Evolutionary conservation across 2,113 vertebrate genomes (phyloP), one percentile per base, ranked within the genome.

Genomic region (Vanacampus margaritifer): DNA sequence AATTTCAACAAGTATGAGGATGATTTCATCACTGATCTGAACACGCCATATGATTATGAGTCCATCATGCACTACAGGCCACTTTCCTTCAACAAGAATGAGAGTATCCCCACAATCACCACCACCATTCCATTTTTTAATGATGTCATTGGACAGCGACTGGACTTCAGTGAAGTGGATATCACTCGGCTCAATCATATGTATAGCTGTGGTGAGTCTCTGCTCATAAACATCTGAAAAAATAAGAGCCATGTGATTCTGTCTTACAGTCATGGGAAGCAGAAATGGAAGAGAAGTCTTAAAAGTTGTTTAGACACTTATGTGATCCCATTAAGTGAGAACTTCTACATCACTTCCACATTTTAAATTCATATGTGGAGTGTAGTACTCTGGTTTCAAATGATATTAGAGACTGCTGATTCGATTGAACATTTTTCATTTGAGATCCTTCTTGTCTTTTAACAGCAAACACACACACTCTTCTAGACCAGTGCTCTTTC

Each of bases 21-120:
- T 23, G 71, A 28, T 46, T 81, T 64, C 64, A 93, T 96, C 87
- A 94, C 93, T 7, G 95, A 97, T 66, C 86, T 95, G 81, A 98
- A 98, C 87, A 96, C 95, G 0, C 88, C 95, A 0, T 98, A 98
- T 12, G 96, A 98, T 74, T 98, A 98, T 0, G 95, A 98, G 77
- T 98, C 96, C 12, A 0, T 98, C 80, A 95, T 98, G 96, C 95
- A 98, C 82, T 98, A 98, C 21, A 59, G 54, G 0, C 95, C 94
- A 0, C 67, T 91, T 39, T 95, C 95, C 23, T 98, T 98, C 79
- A 98, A 96, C 87, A 95, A 92, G 88, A 93, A 97, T 10, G 67
- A n/a, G 0, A 90, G 43, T 21, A 7, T 88, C n/a, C 96, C 95
- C 6, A 96, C 94, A 41, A 94, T 98, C 84, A 96, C 94, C 1